A percentile compares a stretch with the other conserved stretches of the same genome.
Conservation (phyloP, 1,140 invertebrate species). For the Liolophura sinensis region DNA sequence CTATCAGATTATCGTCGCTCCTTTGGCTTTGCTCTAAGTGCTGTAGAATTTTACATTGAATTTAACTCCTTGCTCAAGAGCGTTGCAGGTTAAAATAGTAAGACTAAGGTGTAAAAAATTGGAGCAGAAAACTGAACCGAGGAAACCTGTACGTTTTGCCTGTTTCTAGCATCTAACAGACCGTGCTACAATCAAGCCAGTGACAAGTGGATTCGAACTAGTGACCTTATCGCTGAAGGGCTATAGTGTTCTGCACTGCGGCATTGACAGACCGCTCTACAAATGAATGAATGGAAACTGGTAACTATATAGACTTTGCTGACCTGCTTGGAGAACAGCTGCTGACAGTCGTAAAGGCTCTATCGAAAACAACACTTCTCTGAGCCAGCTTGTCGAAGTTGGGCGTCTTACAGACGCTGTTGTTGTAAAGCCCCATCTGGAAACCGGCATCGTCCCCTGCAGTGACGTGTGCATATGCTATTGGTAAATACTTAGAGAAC, state of each 20-base stretch:
- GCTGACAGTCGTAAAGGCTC: conserved; percentile 86
- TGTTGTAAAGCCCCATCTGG: conserved; percentile 79
- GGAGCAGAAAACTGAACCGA: too few relatives aligned
- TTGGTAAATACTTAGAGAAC: too few relatives aligned
- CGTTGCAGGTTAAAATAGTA: too few relatives aligned
- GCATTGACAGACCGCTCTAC: not conserved
- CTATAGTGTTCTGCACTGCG: not conserved
- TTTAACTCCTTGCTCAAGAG: too few relatives aligned
- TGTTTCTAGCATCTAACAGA: too few relatives aligned
- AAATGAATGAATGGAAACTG: not conserved
- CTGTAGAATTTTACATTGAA: too few relatives aligned
- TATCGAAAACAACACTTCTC: conserved; percentile 78
- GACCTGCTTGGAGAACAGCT: conserved; percentile 80
- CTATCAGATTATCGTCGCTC: too few relatives aligned
- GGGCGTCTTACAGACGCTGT: conserved; percentile 83
- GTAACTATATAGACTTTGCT: not conserved
- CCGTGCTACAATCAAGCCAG: too few relatives aligned
- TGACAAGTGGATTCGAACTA: not conserved
- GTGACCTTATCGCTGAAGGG: not conserved
- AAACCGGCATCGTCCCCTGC: conserved; percentile 69
- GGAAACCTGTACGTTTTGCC: too few relatives aligned
- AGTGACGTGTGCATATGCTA: not conserved
- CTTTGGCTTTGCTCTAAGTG: too few relatives aligned
- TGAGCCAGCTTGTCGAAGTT: conserved; percentile 78
- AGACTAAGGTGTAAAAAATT: not conserved